These are phyloP conservation scores for Lepidochitona cinerea DNA, from an alignment of 2,888 invertebrate species.

Conservation along the genomic window DNA sequence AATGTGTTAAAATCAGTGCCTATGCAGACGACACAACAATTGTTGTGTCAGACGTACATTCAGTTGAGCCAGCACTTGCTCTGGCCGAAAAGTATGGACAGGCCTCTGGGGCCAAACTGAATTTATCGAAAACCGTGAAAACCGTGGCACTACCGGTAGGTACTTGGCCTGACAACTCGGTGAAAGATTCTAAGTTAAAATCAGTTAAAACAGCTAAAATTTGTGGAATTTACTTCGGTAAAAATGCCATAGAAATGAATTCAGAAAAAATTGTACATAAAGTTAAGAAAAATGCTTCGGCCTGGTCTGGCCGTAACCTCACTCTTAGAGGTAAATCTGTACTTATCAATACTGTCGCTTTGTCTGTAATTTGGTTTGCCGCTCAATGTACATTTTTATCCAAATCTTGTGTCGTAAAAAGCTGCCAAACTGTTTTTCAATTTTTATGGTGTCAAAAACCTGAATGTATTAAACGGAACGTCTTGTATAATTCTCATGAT, in stretches of 20 bases:
- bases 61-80: not conserved
- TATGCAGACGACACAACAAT: conserved; percentile 20
- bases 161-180: conserved; percentile 20
- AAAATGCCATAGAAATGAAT: not conserved
- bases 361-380: not conserved
- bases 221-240: not conserved
- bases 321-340: not conserved
- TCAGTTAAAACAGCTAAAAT: not conserved
- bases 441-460: not conserved
- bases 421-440: not conserved
- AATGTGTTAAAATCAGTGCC: conserved; percentile 7
- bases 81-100: conserved; percentile 6
- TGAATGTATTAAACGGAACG: not conserved
- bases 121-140: conserved; percentile 30
- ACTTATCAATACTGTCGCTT: not conserved
- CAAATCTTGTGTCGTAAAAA: not conserved
- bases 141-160: conserved; percentile 26
- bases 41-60: conserved; percentile 2
- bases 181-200: not conserved
- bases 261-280: not conserved
- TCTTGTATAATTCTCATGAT: not conserved
- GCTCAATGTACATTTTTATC: not conserved
- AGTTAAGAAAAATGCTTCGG: not conserved
- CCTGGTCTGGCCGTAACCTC: not conserved
- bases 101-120: conserved; percentile 28